Evolutionary conservation across 2,888 invertebrate genomes (phyloP), one percentile per base, ranked within the genome.

Genomic region (Tinea pellionella): DNA sequence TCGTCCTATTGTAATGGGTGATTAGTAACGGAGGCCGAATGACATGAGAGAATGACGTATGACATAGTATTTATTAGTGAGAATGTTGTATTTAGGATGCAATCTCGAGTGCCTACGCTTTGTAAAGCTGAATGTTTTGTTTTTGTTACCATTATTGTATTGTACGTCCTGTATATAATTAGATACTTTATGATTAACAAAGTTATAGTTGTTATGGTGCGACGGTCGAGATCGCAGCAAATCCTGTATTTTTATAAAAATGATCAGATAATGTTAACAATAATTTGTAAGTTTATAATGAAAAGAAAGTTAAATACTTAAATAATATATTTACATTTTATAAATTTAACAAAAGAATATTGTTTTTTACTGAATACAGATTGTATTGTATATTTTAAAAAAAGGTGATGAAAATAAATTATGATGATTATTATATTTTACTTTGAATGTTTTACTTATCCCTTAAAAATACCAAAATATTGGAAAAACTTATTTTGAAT

Each of bases 51-150:
- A 71, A 70, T 75, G 81, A 74, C 11, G 59, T 42, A 59, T 59
- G 59, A 78, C 70, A 79, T 71, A 70, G 82, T 87, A 87, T 87
- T 87, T 87, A 87, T 87, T 87, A 75, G 85, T 86, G 82, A 82
- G 86, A 82, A 81, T 82, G 86, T 13, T 78, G 77, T 24, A 24
- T 24, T 6, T 24, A 24, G 82, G 80, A 84, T 85, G 87, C 85
- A 87, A 87, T 87, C 87, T 87, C 87, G 87, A 87, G 87, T 87
- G 87, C 87, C 87, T 87, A 86, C 80, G 87, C 87, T 86, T 86
- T 86, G 85, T 87, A 85, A 85, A 86, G 84, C 78, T 83, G 73
- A 77, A 78, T 74, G 75, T 81, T 83, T 84, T 86, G 82, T 85
- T 86, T 86, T 86, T 84, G 85, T 86, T 86, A 85, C 86, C 87